A percentile compares a stretch with the other conserved stretches of the same genome.
Evolutionary conservation across 2,888 invertebrate species (phyloP).

Genomic region (Euplagia quadripunctaria): DNA sequence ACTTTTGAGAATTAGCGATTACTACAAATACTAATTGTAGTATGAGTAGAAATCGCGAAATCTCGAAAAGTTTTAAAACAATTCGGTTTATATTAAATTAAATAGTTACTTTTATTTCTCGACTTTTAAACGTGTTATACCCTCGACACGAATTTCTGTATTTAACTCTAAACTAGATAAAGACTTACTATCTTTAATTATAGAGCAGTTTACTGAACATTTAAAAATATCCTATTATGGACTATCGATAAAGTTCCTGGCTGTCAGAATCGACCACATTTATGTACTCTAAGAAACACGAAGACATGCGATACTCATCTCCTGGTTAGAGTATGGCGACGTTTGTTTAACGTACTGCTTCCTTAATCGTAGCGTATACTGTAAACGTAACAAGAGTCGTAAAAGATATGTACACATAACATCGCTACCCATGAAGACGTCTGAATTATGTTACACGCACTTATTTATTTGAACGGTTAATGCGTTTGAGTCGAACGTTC

Average conservation of each 20-base stretch:
- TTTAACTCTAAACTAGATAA: background rate
- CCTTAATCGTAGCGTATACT: background rate
- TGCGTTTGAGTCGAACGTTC: constrained; percentile 1
- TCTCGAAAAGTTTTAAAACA: background rate
- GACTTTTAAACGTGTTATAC: background rate
- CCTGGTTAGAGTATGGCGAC: too few relatives aligned
- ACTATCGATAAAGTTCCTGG: too few relatives aligned
- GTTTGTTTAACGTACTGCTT: too few relatives aligned
- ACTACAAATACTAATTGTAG: too few relatives aligned
- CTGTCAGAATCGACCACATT: too few relatives aligned
- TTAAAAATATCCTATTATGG: too few relatives aligned
- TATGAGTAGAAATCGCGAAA: background rate
- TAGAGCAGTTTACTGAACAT: too few relatives aligned
- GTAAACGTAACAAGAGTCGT: background rate
- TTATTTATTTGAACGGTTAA: constrained; percentile 1
- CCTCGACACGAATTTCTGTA: background rate
- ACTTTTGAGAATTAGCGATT: too few relatives aligned
- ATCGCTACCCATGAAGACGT: background rate
- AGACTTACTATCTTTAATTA: background rate
- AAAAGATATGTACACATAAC: background rate
- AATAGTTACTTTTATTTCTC: background rate
- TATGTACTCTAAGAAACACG: too few relatives aligned
- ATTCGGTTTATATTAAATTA: background rate
- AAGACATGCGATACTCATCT: too few relatives aligned
- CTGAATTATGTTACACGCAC: constrained; percentile 7